Conservation (phyloP, 2,888 invertebrate genomes). For the Drosophila mimetica region DNA sequence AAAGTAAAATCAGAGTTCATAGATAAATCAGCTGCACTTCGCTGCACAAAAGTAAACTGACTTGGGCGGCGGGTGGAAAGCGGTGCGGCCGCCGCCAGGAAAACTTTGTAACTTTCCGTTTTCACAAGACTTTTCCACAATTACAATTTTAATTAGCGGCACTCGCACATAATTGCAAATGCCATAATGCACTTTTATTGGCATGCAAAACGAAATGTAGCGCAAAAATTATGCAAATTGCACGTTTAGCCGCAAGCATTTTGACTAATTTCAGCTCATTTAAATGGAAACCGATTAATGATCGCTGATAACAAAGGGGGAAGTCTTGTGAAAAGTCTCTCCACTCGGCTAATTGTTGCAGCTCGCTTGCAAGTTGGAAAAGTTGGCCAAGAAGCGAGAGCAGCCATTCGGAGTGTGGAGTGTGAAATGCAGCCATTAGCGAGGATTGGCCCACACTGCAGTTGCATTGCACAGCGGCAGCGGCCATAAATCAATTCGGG, state of each 20-base stretch:
- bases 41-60: conserved; percentile 52
- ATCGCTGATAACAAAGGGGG: conserved; percentile 38
- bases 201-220: conserved; percentile 55
- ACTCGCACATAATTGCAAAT: conserved; percentile 62
- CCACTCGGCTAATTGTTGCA: conserved; percentile 14
- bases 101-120: conserved; percentile 42
- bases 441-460: conserved; percentile 22
- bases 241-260: conserved; percentile 39
- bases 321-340: conserved; percentile 46
- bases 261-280: conserved; percentile 54
- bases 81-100: conserved; percentile 13
- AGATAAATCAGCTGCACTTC: conserved; percentile 55
- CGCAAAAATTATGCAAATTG: conserved; percentile 63
- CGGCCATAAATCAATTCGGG: conserved; percentile 29
- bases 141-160: conserved; percentile 50
- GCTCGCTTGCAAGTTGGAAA: conserved; percentile 21
- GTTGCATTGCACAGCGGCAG: conserved; percentile 20
- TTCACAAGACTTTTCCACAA: conserved; percentile 56
- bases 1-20: conserved; percentile 18
- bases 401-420: conserved; percentile 18
- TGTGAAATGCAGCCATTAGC: conserved; percentile 34
- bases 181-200: conserved; percentile 62
- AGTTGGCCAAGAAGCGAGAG: conserved; percentile 39
- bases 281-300: conserved; percentile 58
- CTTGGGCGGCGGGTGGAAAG: conserved; percentile 18